Conservation (phyloP, 2,797 vertebrate species). For the Florisuga fusca region DNA sequence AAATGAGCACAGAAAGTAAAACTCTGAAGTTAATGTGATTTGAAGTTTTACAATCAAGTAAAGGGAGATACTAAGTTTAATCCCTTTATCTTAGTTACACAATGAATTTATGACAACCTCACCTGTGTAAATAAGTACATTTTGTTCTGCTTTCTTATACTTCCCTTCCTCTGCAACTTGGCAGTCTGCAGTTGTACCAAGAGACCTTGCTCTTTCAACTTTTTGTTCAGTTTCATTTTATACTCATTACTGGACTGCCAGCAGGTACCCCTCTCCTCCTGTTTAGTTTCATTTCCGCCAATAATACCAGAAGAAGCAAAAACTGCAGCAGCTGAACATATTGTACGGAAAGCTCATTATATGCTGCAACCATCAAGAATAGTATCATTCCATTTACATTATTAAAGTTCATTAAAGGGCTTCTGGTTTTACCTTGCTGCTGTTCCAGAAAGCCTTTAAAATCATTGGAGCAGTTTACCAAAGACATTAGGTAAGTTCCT, state of each 20-base stretch:
- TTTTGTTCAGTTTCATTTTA: not conserved
- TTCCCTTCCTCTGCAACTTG: not conserved
- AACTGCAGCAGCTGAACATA: not conserved
- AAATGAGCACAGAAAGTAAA: not conserved
- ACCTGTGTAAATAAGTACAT: slow-evolving; percentile 7
- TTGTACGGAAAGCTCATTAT: rapidly evolving
- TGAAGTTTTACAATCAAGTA: not conserved
- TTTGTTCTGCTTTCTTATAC: not conserved
- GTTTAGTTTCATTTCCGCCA: not conserved
- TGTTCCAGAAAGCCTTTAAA: not conserved
- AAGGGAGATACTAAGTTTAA: not conserved
- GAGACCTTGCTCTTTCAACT: not conserved
- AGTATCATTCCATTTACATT: not conserved
- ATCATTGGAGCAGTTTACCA: not conserved
- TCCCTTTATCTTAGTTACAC: slow-evolving; percentile 28
- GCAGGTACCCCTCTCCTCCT: not conserved
- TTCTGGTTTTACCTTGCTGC: not conserved
- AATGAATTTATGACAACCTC: not conserved
- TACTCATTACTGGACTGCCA: not conserved
- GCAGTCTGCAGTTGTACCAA: not conserved
- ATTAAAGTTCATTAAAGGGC: not conserved
- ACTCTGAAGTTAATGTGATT: not conserved
- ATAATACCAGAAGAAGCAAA: not conserved
- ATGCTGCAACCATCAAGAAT: not conserved
- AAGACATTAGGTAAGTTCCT: not conserved